Evolutionary conservation across 2,113 vertebrate species (phyloP).

Genomic region (Synodontis membranacea): DNA sequence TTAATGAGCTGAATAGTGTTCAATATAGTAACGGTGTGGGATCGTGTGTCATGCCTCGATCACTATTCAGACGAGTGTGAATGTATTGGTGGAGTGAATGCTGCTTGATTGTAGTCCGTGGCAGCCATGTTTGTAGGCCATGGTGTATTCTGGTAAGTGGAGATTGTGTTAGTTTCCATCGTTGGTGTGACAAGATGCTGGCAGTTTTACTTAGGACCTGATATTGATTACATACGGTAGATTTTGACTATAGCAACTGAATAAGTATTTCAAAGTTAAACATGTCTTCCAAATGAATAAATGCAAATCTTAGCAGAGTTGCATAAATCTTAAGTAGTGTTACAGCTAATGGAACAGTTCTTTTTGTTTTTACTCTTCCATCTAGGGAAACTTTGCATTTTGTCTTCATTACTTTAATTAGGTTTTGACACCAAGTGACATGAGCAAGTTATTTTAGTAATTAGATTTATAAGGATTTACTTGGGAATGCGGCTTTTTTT

Average conservation of each 20-base stretch:
- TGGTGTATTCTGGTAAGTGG: too few relatives aligned
- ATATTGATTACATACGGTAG: too few relatives aligned
- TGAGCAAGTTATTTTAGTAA: not conserved
- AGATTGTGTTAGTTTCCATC: too few relatives aligned
- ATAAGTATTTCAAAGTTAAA: too few relatives aligned
- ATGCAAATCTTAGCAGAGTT: not conserved
- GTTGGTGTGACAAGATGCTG: too few relatives aligned
- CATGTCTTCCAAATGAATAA: conserved; percentile 8
- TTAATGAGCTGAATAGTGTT: not conserved
- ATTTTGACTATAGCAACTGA: too few relatives aligned
- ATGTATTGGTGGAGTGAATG: too few relatives aligned
- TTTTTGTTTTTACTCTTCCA: conserved; percentile 1
- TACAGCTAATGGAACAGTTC: conserved; percentile 1
- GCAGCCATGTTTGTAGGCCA: too few relatives aligned
- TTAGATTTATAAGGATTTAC: not conserved
- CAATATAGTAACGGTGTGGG: not conserved
- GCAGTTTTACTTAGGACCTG: too few relatives aligned
- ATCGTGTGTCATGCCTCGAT: too few relatives aligned
- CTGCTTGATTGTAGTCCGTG: too few relatives aligned
- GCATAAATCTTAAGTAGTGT: not conserved
- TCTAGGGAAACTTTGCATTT: not conserved
- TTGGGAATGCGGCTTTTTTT: not conserved
- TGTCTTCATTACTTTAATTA: not conserved
- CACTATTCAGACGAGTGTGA: too few relatives aligned
- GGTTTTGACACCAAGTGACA: not conserved